phyloP scores from a whole-genome alignment of 2,888 invertebrate genomes.

The Xylophagus ater region DNA sequence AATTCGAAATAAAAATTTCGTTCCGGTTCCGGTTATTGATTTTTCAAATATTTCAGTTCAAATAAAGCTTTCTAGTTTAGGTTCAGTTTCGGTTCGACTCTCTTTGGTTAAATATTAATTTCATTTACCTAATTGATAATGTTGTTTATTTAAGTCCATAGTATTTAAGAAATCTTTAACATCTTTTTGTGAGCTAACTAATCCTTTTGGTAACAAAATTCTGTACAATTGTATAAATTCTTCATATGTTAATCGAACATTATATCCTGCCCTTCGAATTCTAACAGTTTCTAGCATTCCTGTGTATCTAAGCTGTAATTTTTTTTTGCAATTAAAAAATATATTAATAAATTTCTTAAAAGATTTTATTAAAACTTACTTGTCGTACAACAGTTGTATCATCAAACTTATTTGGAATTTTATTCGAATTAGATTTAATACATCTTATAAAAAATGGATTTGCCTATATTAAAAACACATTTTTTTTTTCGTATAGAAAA shows the following conservation, averaged over 20 bases:
- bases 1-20: constrained; percentile 1
- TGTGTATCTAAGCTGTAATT: constrained; percentile 70
- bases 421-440: constrained; percentile 90
- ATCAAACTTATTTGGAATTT: constrained; percentile 86
- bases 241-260: constrained; percentile 84
- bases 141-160: constrained; percentile 74
- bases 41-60: too few species aligned
- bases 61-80: too few species aligned
- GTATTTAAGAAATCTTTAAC: constrained; percentile 74
- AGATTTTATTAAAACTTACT: constrained; percentile 16
- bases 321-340: constrained; percentile 1
- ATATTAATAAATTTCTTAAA: background rate
- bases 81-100: too few species aligned
- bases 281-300: constrained; percentile 95
- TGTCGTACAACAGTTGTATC: constrained; percentile 81
- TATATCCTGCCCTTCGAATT: constrained; percentile 90
- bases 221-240: constrained; percentile 90
- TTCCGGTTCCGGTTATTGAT: too few species aligned
- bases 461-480: constrained; percentile 31
- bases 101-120: background rate
- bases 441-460: constrained; percentile 60
- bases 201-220: constrained; percentile 77
- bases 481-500: too few species aligned
- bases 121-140: constrained; percentile 68
- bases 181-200: constrained; percentile 75